Evolutionary conservation across 2,797 vertebrate genomes (phyloP), one percentile per base, ranked within the genome.

Genomic region (Podarcis siculus): DNA sequence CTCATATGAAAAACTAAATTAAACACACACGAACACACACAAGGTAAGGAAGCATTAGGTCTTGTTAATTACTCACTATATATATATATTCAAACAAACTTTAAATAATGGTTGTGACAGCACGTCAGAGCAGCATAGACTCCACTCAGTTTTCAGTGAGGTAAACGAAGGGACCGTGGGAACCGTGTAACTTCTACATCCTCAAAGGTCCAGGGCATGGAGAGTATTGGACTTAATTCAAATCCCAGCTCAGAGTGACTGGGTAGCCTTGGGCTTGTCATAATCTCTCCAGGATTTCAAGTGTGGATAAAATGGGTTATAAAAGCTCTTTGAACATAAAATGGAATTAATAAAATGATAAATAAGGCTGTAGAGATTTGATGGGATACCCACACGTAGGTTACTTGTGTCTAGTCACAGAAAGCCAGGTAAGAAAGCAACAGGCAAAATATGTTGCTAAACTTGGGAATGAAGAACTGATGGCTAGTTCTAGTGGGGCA

Each of bases 291-390:
- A 80, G 79, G 8, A 79, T 75, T 85, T 69, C 55, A 75, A 55
- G 61, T 80, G 85, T 75, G 80, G 80, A 85, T 89, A 82, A 75
- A 80, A 78, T 66, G 87, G 77, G 27, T 85, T 89, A 80, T 72
- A 71, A 64, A 83, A 73, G 35, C 55, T 25, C n/a, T 88, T 49
- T 78, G 42, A 25, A 49, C 12, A 77, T 35, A 69, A 39, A 83
- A 88, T 67, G 32, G 35, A 83, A 61, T 86, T 61, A 78, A 83
- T 67, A 78, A 86, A 58, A 83, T 78, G 35, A 83, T 83, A 71
- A 58, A 67, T 25, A 39, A 78, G 32, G 75, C 27, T 39, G 37
- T 23, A 39, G 58, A 75, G 58, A 89, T 37, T 85, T 64, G 79
- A 80, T 73, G 73, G 37, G 49, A 58, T 79, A 35, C 10, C 49